phyloP scores from a whole-genome alignment of 2,888 invertebrate species.

The Exocentrus adspersus region DNA sequence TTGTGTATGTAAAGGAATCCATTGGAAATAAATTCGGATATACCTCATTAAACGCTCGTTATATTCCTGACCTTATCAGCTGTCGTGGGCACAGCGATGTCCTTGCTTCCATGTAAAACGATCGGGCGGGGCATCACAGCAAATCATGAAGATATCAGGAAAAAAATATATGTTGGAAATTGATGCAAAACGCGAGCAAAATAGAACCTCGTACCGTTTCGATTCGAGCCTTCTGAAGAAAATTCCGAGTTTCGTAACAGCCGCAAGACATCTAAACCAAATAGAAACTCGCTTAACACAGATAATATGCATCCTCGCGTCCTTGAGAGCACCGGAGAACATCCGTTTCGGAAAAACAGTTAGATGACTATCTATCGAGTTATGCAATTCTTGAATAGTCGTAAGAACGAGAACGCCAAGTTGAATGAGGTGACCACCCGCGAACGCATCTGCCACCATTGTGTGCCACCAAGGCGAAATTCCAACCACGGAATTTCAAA shows the following conservation, averaged over 20 bases:
- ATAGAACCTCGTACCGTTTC: too few relatives aligned
- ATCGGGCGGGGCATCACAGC: too few relatives aligned
- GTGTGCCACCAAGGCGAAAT: slow-evolving; percentile 4
- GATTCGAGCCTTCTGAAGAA: too few relatives aligned
- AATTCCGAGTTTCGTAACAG: too few relatives aligned
- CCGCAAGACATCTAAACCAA: too few relatives aligned
- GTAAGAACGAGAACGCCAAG: too few relatives aligned
- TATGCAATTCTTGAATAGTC: slow-evolving; percentile 9
- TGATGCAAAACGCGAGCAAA: too few relatives aligned
- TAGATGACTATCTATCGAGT: slow-evolving; percentile 12
- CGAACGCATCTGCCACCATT: too few relatives aligned
- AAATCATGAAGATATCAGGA: too few relatives aligned
- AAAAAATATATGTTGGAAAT: too few relatives aligned
- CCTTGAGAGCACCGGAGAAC: slow-evolving; percentile 29
- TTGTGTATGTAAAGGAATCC: background rate
- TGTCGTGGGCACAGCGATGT: too few relatives aligned
- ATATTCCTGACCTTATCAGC: background rate
- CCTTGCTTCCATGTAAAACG: too few relatives aligned
- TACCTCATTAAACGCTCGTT: background rate
- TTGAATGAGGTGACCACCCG: background rate
- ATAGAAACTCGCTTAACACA: slow-evolving; percentile 7
- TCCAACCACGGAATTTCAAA: slow-evolving; percentile 18
- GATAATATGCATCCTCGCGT: slow-evolving; percentile 11
- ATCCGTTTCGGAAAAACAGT: slow-evolving; percentile 30
- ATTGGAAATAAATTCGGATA: background rate